A percentile compares a stretch with the other conserved stretches of the same genome.
Evolutionary conservation across 2,113 vertebrate species (phyloP).

Genomic region (Tragelaphus strepsiceros): DNA sequence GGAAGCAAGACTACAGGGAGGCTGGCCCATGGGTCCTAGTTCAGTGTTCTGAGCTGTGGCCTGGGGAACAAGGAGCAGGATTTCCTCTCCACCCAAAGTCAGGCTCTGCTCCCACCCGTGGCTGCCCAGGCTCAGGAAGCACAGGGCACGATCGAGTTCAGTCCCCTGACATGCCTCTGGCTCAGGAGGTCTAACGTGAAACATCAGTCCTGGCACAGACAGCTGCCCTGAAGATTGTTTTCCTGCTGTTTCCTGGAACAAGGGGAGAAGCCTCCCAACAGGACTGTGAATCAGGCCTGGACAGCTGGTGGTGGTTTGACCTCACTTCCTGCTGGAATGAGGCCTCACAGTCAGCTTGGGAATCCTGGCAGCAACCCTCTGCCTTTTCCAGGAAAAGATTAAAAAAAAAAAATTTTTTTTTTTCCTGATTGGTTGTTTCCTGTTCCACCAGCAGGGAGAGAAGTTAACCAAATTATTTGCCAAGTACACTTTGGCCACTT

Average conservation of each 20-base stretch:
- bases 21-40: background rate
- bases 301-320: background rate
- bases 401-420: background rate
- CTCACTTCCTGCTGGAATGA: background rate
- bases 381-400: background rate
- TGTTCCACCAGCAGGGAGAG: background rate
- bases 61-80: background rate
- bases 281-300: background rate
- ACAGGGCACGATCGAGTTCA: fast-evolving
- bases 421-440: background rate
- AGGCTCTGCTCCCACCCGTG: background rate
- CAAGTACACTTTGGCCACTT: background rate
- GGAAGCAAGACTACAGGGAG: background rate
- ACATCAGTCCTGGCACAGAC: background rate
- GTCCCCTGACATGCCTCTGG: background rate
- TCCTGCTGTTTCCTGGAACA: background rate
- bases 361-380: background rate
- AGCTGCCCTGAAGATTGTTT: background rate
- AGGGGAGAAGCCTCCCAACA: background rate
- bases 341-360: background rate
- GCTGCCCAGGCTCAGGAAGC: background rate
- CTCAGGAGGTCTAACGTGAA: background rate
- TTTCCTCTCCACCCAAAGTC: background rate
- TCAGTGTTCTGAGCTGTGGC: background rate
- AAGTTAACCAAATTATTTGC: background rate